Evolutionary conservation across 2,888 invertebrate genomes (phyloP).

Genomic region (Hedychridium roseum): DNA sequence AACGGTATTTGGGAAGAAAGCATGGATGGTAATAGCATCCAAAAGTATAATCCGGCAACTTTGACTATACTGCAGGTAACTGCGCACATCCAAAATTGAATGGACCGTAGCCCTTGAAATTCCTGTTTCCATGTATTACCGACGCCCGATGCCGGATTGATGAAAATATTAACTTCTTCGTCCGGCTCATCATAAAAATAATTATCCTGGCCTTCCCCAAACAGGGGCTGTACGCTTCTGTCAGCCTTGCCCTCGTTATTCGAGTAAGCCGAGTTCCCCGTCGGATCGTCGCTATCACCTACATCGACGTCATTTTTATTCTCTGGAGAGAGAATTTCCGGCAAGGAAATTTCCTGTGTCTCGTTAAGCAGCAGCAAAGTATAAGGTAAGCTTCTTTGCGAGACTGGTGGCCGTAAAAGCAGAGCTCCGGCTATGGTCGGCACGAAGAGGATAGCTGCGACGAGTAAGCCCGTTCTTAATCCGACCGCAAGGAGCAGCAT

Average conservation of each 20-base stretch:
- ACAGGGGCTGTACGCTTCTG: slow-evolving; percentile 21
- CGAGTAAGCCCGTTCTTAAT: slow-evolving; percentile 40
- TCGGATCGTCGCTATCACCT: not conserved
- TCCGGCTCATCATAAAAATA: slow-evolving; percentile 43
- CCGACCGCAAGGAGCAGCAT: slow-evolving; percentile 34
- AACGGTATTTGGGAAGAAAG: slow-evolving; percentile 8
- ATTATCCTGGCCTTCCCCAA: slow-evolving; percentile 35
- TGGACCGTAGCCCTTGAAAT: slow-evolving; percentile 28
- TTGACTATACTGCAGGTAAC: slow-evolving; percentile 38
- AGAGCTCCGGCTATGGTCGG: slow-evolving; percentile 46
- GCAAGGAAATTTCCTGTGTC: slow-evolving; percentile 46
- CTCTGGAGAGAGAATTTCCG: slow-evolving; percentile 19
- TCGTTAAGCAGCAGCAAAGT: slow-evolving; percentile 42
- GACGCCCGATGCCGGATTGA: slow-evolving; percentile 15
- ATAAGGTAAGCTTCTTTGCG: slow-evolving; percentile 33
- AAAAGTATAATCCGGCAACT: slow-evolving; percentile 34
- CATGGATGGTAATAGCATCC: slow-evolving; percentile 38
- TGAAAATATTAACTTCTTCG: slow-evolving; percentile 37
- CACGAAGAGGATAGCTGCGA: slow-evolving; percentile 45
- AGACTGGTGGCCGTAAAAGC: slow-evolving; percentile 35
- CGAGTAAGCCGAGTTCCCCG: not conserved
- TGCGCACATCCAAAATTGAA: slow-evolving; percentile 41
- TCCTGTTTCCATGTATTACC: slow-evolving; percentile 37
- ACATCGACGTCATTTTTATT: not conserved
- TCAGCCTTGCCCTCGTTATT: not conserved